phyloP scores from a whole-genome alignment of 1,140 invertebrate genomes.

The Drosophila auraria region DNA sequence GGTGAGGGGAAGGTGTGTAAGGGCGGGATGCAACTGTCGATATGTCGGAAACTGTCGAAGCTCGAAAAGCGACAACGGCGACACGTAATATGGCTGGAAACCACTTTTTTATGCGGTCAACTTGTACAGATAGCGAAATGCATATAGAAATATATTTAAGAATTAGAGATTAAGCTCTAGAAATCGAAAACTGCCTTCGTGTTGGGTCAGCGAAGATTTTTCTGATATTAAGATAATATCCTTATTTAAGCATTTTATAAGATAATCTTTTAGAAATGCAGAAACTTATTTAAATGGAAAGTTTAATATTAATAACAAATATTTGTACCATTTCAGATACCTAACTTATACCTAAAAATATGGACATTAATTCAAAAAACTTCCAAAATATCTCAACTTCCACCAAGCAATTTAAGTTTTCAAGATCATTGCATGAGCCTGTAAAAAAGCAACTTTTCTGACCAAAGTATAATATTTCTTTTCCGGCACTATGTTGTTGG shows the following conservation, averaged over 20 bases:
- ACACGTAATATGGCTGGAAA: conserved; percentile 68
- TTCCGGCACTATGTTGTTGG: background rate
- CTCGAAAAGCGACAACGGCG: conserved; percentile 47
- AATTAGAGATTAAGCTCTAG: background rate
- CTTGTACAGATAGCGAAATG: conserved; percentile 15
- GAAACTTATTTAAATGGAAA: too few relatives aligned
- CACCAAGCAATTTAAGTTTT: background rate
- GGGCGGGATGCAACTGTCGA: conserved; percentile 57
- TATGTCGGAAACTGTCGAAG: conserved; percentile 77
- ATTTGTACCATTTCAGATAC: background rate
- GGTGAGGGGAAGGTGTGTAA: background rate
- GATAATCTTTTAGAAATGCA: too few relatives aligned
- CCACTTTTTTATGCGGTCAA: conserved; percentile 26
- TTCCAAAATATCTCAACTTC: background rate
- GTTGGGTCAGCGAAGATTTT: background rate
- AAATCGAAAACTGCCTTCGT: background rate
- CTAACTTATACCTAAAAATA: background rate
- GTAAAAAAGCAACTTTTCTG: background rate
- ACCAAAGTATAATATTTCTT: conserved; percentile 11
- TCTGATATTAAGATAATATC: too few relatives aligned
- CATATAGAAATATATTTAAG: background rate
- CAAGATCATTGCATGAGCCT: background rate
- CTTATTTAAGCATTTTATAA: too few relatives aligned
- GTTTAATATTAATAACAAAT: too few relatives aligned
- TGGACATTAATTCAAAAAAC: background rate